Evolutionary conservation across 2,113 vertebrate genomes (phyloP).

Genomic region (Raja brachyura): DNA sequence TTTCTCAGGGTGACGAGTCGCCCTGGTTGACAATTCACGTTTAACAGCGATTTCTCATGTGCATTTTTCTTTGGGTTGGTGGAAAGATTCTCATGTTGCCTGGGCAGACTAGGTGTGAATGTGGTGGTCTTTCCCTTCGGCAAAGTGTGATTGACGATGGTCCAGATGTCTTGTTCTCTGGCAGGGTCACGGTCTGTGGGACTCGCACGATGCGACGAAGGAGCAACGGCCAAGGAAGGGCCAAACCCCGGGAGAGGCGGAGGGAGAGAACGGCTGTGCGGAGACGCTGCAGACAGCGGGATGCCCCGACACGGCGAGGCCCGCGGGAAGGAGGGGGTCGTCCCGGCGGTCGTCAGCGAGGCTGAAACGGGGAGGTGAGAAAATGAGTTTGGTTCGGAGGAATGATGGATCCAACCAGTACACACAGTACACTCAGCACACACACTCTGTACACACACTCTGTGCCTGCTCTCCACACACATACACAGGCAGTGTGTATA

Average conservation of each 20-base stretch:
- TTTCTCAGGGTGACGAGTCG: too few species aligned
- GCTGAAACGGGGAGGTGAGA: background rate
- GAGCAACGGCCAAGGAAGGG: slow-evolving; percentile 45
- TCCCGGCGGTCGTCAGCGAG: background rate
- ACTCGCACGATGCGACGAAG: slow-evolving; percentile 58
- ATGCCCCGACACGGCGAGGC: background rate
- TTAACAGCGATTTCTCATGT: too few species aligned
- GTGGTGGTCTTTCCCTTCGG: background rate
- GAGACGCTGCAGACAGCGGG: background rate
- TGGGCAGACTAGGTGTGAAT: background rate
- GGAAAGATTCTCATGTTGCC: background rate
- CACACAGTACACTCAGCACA: too few species aligned
- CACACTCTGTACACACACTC: too few species aligned
- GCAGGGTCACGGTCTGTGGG: slow-evolving; percentile 69
- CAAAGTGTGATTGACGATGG: background rate
- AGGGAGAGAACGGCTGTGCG: slow-evolving; percentile 42
- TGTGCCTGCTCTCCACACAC: too few species aligned
- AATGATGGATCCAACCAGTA: background rate
- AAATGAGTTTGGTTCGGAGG: background rate
- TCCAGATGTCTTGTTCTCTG: background rate
- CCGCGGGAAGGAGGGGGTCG: background rate
- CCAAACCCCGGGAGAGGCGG: slow-evolving; percentile 20
- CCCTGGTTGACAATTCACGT: too few species aligned
- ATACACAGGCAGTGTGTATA: too few species aligned
- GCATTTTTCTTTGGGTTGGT: background rate